phyloP scores from a whole-genome alignment of 2,113 vertebrate species.

The Neolamprologus kungweensis region DNA sequence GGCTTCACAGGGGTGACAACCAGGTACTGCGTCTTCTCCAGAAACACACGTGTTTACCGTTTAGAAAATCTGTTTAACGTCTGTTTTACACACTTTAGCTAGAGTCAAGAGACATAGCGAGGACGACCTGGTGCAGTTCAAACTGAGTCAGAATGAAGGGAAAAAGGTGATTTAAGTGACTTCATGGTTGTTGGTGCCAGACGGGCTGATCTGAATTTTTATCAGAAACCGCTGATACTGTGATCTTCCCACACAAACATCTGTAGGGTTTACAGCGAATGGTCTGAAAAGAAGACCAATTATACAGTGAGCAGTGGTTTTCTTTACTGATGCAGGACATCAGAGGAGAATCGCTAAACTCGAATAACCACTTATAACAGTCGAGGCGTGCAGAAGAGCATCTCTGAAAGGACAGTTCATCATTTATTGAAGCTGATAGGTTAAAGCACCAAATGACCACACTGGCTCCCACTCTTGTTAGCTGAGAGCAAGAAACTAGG shows the following conservation, averaged over 20 bases:
- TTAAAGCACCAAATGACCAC: not conserved
- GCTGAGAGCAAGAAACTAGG: not conserved
- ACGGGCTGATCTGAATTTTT: not conserved
- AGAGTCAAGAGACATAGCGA: not conserved
- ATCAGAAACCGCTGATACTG: not conserved
- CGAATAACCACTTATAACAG: not conserved
- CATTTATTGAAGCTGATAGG: not conserved
- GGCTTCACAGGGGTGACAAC: constrained; percentile 80
- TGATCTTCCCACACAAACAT: not conserved
- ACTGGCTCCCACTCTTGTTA: not conserved
- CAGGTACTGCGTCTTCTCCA: constrained; percentile 63
- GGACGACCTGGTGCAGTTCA: not conserved
- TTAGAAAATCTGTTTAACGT: not conserved
- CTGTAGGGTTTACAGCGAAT: not conserved
- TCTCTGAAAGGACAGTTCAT: not conserved
- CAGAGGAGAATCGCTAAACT: not conserved
- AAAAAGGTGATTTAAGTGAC: not conserved
- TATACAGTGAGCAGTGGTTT: not conserved
- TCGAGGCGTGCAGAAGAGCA: not conserved
- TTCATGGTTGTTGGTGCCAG: not conserved
- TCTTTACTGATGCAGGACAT: not conserved
- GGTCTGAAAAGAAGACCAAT: not conserved
- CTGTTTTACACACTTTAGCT: not conserved
- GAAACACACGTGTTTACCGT: not conserved
- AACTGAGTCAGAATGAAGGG: not conserved